A percentile compares a stretch with the other conserved stretches of the same genome.
Evolutionary conservation across 2,888 invertebrate species (phyloP).

Genomic region (Epirrhoe alternata): DNA sequence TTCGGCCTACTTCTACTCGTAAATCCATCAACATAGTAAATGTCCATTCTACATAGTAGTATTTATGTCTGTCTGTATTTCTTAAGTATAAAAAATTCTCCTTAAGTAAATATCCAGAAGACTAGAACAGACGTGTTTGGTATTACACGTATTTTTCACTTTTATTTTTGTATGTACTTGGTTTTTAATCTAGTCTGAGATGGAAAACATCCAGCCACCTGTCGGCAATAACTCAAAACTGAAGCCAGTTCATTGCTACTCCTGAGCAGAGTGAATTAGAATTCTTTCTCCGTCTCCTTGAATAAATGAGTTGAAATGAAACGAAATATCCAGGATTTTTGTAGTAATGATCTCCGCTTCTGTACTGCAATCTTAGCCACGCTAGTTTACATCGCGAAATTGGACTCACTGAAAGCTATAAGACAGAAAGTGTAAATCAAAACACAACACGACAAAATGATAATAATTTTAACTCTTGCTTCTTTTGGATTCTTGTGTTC

Average conservation of each 20-base stretch:
- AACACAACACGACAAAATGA: no score
- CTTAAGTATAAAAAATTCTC: no score
- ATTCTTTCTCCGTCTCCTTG: conserved; percentile 51
- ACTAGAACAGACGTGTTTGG: neutral
- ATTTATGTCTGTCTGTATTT: no score
- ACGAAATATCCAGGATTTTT: conserved; percentile 50
- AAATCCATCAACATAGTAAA: no score
- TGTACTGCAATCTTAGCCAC: conserved; percentile 32
- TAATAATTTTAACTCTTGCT: no score
- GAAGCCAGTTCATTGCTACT: conserved; percentile 51
- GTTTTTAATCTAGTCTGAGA: neutral
- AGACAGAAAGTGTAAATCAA: no score
- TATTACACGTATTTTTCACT: neutral
- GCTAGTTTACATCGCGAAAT: conserved; percentile 23
- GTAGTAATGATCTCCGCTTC: conserved; percentile 41
- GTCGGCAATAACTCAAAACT: conserved; percentile 33
- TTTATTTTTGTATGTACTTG: neutral
- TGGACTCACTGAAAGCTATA: conserved; percentile 1
- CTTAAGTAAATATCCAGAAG: neutral
- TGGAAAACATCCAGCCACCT: conserved; percentile 4
- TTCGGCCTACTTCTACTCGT: no score
- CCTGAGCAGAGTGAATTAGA: conserved; percentile 45
- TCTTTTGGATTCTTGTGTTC: no score
- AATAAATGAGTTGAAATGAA: conserved; percentile 52
- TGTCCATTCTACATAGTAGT: no score